Evolutionary conservation across 2,113 vertebrate genomes (phyloP), one percentile per base, ranked within the genome.

Genomic region (Ifrita kowaldi): DNA sequence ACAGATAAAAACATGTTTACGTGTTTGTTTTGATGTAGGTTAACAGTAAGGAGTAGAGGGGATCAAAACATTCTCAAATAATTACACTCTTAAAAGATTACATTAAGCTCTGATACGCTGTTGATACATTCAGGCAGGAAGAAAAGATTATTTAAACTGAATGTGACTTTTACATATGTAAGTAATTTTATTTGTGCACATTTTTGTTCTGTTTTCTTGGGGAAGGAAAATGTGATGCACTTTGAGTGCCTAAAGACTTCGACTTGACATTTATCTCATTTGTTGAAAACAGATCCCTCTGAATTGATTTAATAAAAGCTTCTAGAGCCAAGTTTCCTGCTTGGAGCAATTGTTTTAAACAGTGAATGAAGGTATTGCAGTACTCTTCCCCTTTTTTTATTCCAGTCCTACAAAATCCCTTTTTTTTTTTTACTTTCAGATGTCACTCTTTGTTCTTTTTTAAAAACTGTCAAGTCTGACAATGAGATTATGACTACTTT

Each of bases 181-280:
- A 96, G 52, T 94, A 86, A 96, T 97, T 98, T 95, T 84, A 94
- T 87, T 97, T 95, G 70, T 79, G 39, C 91, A 78, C 73, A 76
- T 87, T 84, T 97, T 96, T 93, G 87, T 83, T 96, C 75, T 82
- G 0, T 59, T 91, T 96, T 92, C 85, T 82, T 13, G 13, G 39
- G 62, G 86, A 95, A 95, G 87, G 92, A 74, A 97, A 94, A 91
- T 47, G 73, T 86, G 94, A 94, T 77, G 95, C 79, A 63, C 44
- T 77, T 67, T 19, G 50, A 94, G 77, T 89, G 91, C 67, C 55
- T 96, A 95, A 96, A 95, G 95, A 67, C 87, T 93, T 69, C 4
- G 27, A 90, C 92, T 91, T 91, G 93, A 94, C 90, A 95, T 96
- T 95, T 96, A 96, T 96, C 91, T 96, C 47, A 91, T 95, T 97